Evolutionary conservation across 37 sponge, comb jelly and placozoan genomes (phyloP), one percentile per base, ranked within the genome.

Genomic region (Ianthella basta): DNA sequence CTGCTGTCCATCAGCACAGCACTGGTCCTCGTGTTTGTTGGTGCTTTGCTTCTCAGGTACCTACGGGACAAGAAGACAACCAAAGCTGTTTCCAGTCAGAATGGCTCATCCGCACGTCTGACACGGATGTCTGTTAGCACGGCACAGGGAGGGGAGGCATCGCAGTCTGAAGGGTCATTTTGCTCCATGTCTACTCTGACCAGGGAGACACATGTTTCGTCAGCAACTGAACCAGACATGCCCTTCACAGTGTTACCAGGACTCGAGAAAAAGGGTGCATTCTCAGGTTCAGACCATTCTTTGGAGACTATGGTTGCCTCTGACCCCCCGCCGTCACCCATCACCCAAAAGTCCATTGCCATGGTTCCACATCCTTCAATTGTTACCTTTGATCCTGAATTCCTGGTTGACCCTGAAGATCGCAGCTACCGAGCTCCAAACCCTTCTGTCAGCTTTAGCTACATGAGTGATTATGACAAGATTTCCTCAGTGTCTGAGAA

Each of bases 251-350:
- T 34, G 18, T 32, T 72, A 19, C 40, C 32, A 10, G 21, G 14
- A 19, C 25, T 75, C 37, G 29, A 61, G 64, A 2, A 4, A 61
- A 29, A 29, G 59, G 18, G 59, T 57, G 10, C 64, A 2, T 44
- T 44, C 8, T 8, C 3, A 3, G 50, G 50, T 44, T 75, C 78
- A 25, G 78, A 75, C 21, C 1, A 13, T 16, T 75, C 78, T 19
- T 13, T 75, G 78, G 78, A 75, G 15, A 53, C 78, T 18, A 75
- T 75, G 24, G 78, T 75, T 20, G 54, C n/a, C 23, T 75, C 78
- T 36, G 78, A 75, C 25, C 78, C 78, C 40, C 78, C 78, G 5
- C 78, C 78, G 10, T 75, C 78, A 24, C 78, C 78, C 25, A 44
- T 75, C 14, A 75, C 78, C 4, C 64, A 61, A n/a, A 75, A 13